Percentiles rank a stretch among this genome's conserved stretches.
phyloP scores from a whole-genome alignment of 1,140 invertebrate genomes.

The Pseudomyrmex dendroicus region DNA sequence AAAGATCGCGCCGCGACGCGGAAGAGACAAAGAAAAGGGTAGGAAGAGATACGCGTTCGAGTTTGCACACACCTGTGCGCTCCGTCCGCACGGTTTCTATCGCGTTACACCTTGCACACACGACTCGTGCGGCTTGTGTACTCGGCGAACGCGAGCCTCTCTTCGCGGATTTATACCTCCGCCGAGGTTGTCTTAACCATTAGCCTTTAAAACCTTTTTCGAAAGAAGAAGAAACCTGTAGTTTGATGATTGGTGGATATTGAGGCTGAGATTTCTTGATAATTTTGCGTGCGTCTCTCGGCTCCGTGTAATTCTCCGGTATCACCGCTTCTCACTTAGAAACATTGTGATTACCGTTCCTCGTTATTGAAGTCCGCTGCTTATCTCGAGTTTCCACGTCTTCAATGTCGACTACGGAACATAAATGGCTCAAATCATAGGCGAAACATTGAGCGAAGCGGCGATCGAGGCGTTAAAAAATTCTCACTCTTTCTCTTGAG shows the following conservation, averaged over 20 bases:
- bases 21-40: slow-evolving; percentile 18
- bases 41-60: slow-evolving; percentile 36
- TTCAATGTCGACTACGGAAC: slow-evolving; percentile 2
- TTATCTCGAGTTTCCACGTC: not conserved
- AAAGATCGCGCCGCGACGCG: slow-evolving; percentile 6
- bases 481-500: not conserved
- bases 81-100: slow-evolving; percentile 36
- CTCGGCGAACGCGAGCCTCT: slow-evolving; percentile 1
- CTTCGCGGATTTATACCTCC: slow-evolving; percentile 39
- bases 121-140: slow-evolving; percentile 28
- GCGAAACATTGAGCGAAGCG: not conserved
- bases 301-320: slow-evolving; percentile 1
- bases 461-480: not conserved
- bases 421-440: not conserved
- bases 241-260: slow-evolving; percentile 24
- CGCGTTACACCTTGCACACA: slow-evolving; percentile 38
- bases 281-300: slow-evolving; percentile 21
- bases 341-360: not conserved
- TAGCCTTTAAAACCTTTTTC: slow-evolving; percentile 29
- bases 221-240: slow-evolving; percentile 27
- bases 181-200: slow-evolving; percentile 37
- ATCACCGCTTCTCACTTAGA: not conserved
- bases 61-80: slow-evolving; percentile 39
- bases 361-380: not conserved
- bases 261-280: slow-evolving; percentile 28